These are phyloP conservation scores for Macrocentrus cingulum DNA, from an alignment of 1,140 invertebrate genomes.

Conservation along the genomic window DNA sequence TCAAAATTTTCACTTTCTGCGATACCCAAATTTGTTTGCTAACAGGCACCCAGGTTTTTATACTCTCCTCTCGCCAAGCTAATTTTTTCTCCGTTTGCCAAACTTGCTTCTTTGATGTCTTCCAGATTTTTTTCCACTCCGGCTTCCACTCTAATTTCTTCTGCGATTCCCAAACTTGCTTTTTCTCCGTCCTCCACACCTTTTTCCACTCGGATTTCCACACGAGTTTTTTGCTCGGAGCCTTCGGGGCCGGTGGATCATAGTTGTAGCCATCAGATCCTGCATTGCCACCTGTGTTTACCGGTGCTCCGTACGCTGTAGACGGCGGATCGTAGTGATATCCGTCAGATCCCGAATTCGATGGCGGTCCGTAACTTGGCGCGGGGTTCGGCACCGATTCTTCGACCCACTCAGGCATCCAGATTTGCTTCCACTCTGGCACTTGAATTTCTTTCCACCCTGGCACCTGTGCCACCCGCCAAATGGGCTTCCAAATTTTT, in stretches of 20 bases:
- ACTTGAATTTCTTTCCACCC: constrained; percentile 56
- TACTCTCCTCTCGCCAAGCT: constrained; percentile 74
- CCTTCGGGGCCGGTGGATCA: constrained; percentile 22
- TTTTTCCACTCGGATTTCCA: constrained; percentile 78
- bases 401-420: constrained; percentile 24
- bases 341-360: constrained; percentile 16
- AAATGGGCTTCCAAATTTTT: constrained; percentile 46
- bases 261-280: constrained; percentile 33
- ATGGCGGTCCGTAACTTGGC: constrained; percentile 21
- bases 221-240: constrained; percentile 66
- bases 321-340: constrained; percentile 37
- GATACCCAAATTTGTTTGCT: constrained; percentile 79
- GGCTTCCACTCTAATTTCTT: constrained; percentile 77
- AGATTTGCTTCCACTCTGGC: constrained; percentile 27
- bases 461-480: constrained; percentile 46
- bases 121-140: constrained; percentile 75
- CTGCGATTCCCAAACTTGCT: constrained; percentile 64
- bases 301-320: constrained; percentile 37
- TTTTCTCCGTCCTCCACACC: constrained; percentile 66
- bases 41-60: constrained; percentile 73
- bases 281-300: constrained; percentile 40
- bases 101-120: constrained; percentile 72
- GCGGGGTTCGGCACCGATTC: constrained; percentile 24
- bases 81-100: constrained; percentile 76
- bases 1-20: constrained; percentile 75